A percentile compares a stretch with the other conserved stretches of the same genome.
These are phyloP conservation scores for Seriola dumerili DNA, from an alignment of 2,113 vertebrate genomes.

Conservation along the genomic window DNA sequence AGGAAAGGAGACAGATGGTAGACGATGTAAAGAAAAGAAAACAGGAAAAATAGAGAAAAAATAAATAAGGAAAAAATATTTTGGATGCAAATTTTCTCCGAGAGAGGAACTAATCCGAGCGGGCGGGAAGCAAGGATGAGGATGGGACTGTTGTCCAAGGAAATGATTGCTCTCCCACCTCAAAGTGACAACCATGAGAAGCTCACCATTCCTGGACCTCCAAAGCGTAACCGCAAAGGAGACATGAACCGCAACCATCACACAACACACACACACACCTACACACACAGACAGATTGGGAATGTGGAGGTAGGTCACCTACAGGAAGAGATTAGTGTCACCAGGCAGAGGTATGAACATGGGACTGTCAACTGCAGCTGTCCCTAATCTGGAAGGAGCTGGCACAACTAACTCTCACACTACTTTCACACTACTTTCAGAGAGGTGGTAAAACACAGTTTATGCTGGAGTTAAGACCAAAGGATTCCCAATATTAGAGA, in stretches of 20 bases:
- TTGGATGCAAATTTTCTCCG: constrained; percentile 80
- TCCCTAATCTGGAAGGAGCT: constrained; percentile 52
- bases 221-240: constrained; percentile 78
- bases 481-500: constrained; percentile 10
- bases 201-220: constrained; percentile 79
- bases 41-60: constrained; percentile 40
- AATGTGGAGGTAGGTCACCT: constrained; percentile 77
- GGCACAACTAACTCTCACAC: constrained; percentile 34
- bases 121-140: constrained; percentile 76
- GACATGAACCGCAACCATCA: constrained; percentile 69
- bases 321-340: constrained; percentile 81
- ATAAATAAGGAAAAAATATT: constrained; percentile 69
- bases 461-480: not conserved
- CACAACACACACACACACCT: constrained; percentile 46
- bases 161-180: constrained; percentile 81
- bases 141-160: constrained; percentile 79
- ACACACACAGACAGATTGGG: constrained; percentile 55
- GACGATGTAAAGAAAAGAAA: constrained; percentile 48
- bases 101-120: constrained; percentile 83
- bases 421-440: constrained; percentile 27
- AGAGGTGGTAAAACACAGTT: constrained; percentile 1
- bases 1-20: constrained; percentile 56
- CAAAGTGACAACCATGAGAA: constrained; percentile 85
- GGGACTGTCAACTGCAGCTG: constrained; percentile 70
- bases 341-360: constrained; percentile 66